Evolutionary conservation across 92 coral and sea anemone genomes (phyloP), one percentile per base, ranked within the genome.

Genomic region (Palythoa caribaeorum): DNA sequence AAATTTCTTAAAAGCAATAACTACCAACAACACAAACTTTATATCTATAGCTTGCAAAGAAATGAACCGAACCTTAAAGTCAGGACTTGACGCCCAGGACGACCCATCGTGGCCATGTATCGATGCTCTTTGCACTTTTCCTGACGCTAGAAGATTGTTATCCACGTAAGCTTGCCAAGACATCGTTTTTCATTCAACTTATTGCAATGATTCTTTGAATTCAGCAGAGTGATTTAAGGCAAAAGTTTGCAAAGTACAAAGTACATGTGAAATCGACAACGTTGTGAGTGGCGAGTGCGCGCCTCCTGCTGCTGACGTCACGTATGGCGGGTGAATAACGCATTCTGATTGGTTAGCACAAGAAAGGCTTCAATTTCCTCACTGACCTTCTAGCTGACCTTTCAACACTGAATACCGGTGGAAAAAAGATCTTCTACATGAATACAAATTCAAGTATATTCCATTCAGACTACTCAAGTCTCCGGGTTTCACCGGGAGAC

Each of bases 131-230:
- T 92, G 95, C 65, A 94, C 97, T 69, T 87, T 88, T 68, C 95
- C 97, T 3, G 90, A 80, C 39, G 90, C 94, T 17, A 94, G 7
- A 57, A 94, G 95, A 89, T 87, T 94, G 69, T 70, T 90, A 65
- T 94, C 97, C 40, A 94, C 94, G 57, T 94, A 94, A 50, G 80
- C 90, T 91, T 94, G 97, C 97, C 97, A 94, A 52, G 95, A 93
- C 97, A 94, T 94, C 17, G 52, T 92, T 73, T 17, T 63, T 78
- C 55, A n/a, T 50, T 4, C 35, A 63, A 65, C 63, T 38, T 39
- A 5, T 12, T 38, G n/a, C n/a, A 40, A 44, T 38, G 16, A 19
- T 39, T 38, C 72, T 3, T 47, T 11, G 39, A 65, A 63, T 20
- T 80, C 47, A 63, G 38, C 59, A 28, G 47, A 12, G 19, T 15